Percentiles rank a stretch among this genome's conserved stretches.
Evolutionary conservation across 2,113 vertebrate genomes (phyloP).

Genomic region (Cygnus buccinator): DNA sequence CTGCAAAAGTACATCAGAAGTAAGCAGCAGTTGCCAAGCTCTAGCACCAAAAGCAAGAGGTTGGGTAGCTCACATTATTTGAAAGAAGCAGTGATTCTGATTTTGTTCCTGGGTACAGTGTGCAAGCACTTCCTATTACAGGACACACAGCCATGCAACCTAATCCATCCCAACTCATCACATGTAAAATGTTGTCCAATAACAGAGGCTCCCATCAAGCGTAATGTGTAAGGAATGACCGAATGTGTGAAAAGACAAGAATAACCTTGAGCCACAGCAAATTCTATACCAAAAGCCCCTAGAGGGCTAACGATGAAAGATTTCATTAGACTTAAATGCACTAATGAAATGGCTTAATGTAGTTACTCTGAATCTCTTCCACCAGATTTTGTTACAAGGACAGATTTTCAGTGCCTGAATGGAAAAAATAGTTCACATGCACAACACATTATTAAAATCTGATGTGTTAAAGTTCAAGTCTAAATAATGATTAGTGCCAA

Average conservation of each 20-base stretch:
- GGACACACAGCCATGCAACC: neutral
- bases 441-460: conserved; percentile 23
- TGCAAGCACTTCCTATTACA: conserved; percentile 16
- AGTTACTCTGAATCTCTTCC: conserved; percentile 28
- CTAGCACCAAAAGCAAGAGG: neutral
- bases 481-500: conserved; percentile 52
- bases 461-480: conserved; percentile 24
- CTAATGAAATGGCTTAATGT: conserved; percentile 59
- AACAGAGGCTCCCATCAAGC: neutral
- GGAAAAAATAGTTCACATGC: conserved; percentile 16
- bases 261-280: conserved; percentile 28
- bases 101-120: neutral
- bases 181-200: neutral
- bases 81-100: neutral
- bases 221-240: conserved; percentile 34
- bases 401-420: neutral
- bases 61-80: neutral
- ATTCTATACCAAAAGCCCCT: conserved; percentile 38
- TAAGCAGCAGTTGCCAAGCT: neutral
- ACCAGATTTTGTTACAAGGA: conserved; percentile 44
- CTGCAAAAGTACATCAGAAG: neutral
- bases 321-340: conserved; percentile 62
- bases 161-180: neutral
- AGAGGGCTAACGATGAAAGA: conserved; percentile 40
- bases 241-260: conserved; percentile 56